phyloP scores from a whole-genome alignment of 1,140 invertebrate species.

The Ectropis grisescens region DNA sequence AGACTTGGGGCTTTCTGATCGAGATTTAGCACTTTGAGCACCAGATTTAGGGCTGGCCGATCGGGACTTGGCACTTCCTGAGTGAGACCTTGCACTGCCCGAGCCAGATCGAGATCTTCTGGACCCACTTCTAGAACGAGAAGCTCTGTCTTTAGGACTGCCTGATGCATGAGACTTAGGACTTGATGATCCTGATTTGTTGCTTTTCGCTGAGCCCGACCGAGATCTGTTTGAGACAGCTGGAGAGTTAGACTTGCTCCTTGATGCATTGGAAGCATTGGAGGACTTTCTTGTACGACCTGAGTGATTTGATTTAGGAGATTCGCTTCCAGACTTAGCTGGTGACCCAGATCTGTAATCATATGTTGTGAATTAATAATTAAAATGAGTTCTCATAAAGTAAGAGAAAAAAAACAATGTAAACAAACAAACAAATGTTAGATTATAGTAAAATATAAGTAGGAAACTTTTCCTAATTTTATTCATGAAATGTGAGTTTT shows the following conservation, averaged over 20 bases:
- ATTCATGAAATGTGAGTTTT: too few relatives aligned
- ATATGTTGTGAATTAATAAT: background rate
- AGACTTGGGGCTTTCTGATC: slow-evolving; percentile 37
- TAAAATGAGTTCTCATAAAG: background rate
- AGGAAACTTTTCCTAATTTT: too few relatives aligned
- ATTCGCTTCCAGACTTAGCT: slow-evolving; percentile 50
- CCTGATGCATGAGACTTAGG: slow-evolving; percentile 49
- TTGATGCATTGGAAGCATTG: slow-evolving; percentile 41
- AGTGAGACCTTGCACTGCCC: slow-evolving; percentile 49
- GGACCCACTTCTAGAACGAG: slow-evolving; percentile 46
- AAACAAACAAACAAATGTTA: background rate
- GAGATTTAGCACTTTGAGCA: slow-evolving; percentile 31
- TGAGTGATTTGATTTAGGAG: slow-evolving; percentile 45
- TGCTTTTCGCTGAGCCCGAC: slow-evolving; percentile 41
- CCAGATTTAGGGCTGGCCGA: slow-evolving; percentile 44
- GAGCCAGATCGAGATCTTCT: slow-evolving; percentile 56
- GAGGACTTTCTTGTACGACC: slow-evolving; percentile 41
- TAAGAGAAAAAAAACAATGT: background rate
- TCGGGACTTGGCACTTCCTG: slow-evolving; percentile 51
- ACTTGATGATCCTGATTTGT: slow-evolving; percentile 53
- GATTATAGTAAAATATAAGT: too few relatives aligned
- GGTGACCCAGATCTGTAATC: slow-evolving; percentile 56
- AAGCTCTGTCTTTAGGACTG: slow-evolving; percentile 33
- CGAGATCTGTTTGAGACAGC: slow-evolving; percentile 48
- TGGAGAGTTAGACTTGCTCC: slow-evolving; percentile 58